Conservation (phyloP, 2,888 invertebrate species). For the Euspilapteryx auroguttella region DNA sequence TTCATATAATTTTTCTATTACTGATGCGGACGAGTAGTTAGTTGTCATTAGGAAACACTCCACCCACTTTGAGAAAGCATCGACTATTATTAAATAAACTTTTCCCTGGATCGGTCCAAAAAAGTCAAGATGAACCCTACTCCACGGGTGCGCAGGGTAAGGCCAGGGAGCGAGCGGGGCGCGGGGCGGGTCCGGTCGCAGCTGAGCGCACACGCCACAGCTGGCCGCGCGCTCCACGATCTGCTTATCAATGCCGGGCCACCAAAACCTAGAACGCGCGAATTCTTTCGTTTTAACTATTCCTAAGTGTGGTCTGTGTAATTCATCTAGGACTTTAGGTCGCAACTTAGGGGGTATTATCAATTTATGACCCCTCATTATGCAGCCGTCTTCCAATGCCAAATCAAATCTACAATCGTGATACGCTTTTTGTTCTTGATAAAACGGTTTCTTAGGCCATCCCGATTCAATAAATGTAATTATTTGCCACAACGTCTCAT, state of each 20-base stretch:
- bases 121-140: slow-evolving; percentile 2
- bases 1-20: slow-evolving; percentile 1
- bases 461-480: not conserved
- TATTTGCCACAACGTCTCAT: slow-evolving; percentile 1
- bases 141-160: not conserved
- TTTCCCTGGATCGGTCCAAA: slow-evolving; percentile 1
- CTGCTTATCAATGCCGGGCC: not conserved
- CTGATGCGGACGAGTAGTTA: not conserved
- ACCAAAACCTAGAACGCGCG: slow-evolving; percentile 2
- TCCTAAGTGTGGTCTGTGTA: slow-evolving; percentile 1
- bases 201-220: not conserved
- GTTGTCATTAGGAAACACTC: slow-evolving; percentile 1
- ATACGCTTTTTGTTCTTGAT: not conserved
- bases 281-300: slow-evolving; percentile 1
- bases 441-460: slow-evolving; percentile 4
- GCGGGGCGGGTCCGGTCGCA: slow-evolving; percentile 1
- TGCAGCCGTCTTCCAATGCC: not conserved
- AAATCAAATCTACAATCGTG: not conserved
- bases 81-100: slow-evolving; percentile 2
- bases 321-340: not conserved
- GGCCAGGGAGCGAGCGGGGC: slow-evolving; percentile 1
- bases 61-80: slow-evolving; percentile 1
- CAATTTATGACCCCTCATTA: slow-evolving; percentile 2
- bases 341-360: not conserved
- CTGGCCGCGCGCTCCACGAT: not conserved